Evolutionary conservation across 23 tunicate genomes (phyloP).

Genomic region (Aplidium turbinatum): DNA sequence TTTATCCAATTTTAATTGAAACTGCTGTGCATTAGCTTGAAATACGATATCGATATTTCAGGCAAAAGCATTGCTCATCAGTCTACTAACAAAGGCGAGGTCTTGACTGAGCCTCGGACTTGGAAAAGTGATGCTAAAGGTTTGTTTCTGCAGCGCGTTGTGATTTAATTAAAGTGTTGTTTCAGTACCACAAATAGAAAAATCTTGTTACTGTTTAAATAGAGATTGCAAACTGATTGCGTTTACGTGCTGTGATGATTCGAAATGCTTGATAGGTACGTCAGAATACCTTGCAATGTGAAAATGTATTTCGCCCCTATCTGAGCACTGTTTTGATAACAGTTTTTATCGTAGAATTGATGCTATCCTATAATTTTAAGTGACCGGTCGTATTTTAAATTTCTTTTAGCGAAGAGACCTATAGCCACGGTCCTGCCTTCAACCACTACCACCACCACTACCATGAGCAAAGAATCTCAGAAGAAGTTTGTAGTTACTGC

Average conservation of each 20-base stretch:
- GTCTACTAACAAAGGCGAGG: too few relatives aligned
- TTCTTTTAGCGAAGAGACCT: constrained; percentile 31
- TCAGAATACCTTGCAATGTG: neutral
- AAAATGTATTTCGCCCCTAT: constrained; percentile 48
- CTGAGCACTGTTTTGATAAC: constrained; percentile 9
- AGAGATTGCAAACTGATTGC: too few relatives aligned
- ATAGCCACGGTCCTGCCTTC: constrained; percentile 49
- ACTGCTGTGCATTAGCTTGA: too few relatives aligned
- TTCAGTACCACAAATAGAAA: too few relatives aligned
- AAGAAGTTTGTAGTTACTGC: constrained; percentile 20
- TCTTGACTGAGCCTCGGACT: too few relatives aligned
- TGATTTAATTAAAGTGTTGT: too few relatives aligned
- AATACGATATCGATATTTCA: too few relatives aligned
- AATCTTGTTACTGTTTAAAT: too few relatives aligned
- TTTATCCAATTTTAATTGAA: too few relatives aligned
- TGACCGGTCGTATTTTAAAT: neutral
- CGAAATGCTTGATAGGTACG: neutral
- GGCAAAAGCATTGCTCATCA: too few relatives aligned
- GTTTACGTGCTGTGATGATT: constrained; percentile 47
- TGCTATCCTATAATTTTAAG: neutral
- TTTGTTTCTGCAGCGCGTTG: too few relatives aligned
- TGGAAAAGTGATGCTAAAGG: too few relatives aligned
- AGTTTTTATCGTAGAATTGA: neutral
- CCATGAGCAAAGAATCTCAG: constrained; percentile 1
- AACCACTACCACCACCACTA: constrained; percentile 45